Conservation (phyloP, 2,113 vertebrate genomes). For the Oxygymnocypris stewartii region DNA sequence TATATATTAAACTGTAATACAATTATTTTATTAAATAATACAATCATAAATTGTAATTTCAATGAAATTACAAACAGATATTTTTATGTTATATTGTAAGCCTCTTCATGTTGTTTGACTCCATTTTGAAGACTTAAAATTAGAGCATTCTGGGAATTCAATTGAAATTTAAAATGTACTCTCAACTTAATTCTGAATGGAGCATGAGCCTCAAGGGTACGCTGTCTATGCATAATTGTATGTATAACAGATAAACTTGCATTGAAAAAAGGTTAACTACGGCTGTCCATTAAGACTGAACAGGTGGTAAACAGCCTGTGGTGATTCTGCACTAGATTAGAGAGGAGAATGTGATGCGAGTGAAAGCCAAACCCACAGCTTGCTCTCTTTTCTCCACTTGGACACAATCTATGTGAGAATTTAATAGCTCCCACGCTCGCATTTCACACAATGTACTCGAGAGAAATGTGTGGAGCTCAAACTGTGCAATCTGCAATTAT, state of each 20-base stretch:
- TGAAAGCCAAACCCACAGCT: conserved; percentile 45
- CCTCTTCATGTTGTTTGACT: background rate
- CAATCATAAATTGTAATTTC: too few relatives aligned
- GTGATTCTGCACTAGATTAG: conserved; percentile 17
- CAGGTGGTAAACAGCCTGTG: conserved; percentile 33
- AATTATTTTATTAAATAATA: too few relatives aligned
- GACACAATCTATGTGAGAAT: conserved; percentile 39
- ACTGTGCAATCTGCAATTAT: conserved; percentile 31
- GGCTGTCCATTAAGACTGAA: conserved; percentile 8
- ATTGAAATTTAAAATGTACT: background rate
- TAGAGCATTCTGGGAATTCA: background rate
- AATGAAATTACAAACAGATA: too few relatives aligned
- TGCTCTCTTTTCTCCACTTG: conserved; percentile 25
- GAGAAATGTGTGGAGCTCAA: conserved; percentile 26
- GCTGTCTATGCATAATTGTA: background rate
- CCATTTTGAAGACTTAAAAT: background rate
- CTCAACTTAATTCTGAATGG: background rate
- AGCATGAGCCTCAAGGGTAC: background rate
- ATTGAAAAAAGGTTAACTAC: background rate
- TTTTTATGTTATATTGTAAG: background rate
- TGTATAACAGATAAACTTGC: background rate
- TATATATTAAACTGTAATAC: too few relatives aligned
- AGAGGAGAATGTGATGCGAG: conserved; percentile 5
- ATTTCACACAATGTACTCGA: conserved; percentile 38
- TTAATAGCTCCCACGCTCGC: conserved; percentile 24